phyloP scores from a whole-genome alignment of 2,797 vertebrate genomes.

The Phalloptychus januarius region DNA sequence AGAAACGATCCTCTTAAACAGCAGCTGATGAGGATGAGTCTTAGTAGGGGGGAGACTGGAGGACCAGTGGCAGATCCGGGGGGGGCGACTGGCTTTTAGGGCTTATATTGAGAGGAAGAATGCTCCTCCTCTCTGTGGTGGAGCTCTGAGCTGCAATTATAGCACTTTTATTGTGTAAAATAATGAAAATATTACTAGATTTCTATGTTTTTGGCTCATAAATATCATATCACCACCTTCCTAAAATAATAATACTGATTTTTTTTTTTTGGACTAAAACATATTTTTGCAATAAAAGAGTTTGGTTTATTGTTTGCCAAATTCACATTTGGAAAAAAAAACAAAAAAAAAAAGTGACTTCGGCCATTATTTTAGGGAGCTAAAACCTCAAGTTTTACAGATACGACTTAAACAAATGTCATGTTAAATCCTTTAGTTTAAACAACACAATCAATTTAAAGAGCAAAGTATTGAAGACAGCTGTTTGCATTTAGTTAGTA shows the following conservation, averaged over 20 bases:
- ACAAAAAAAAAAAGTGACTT: too few species aligned
- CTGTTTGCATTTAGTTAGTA: not conserved
- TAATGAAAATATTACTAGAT: not conserved
- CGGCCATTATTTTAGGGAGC: too few species aligned
- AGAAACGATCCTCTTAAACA: slow-evolving; percentile 58
- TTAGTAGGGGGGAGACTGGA: slow-evolving; percentile 78
- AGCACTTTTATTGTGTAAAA: slow-evolving; percentile 55
- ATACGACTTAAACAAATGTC: not conserved
- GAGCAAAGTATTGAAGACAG: not conserved
- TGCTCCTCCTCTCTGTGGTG: slow-evolving; percentile 87
- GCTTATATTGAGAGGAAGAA: slow-evolving; percentile 89
- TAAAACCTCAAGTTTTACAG: not conserved
- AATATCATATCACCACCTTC: not conserved
- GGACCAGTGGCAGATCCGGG: slow-evolving; percentile 85
- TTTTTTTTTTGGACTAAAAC: too few species aligned
- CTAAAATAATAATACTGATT: too few species aligned
- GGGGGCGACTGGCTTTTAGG: slow-evolving; percentile 76
- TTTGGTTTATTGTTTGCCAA: too few species aligned
- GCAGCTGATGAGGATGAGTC: slow-evolving; percentile 69
- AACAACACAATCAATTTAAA: not conserved
- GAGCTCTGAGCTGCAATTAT: slow-evolving; percentile 70
- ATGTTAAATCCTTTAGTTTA: not conserved
- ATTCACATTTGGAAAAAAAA: too few species aligned
- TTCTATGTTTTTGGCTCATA: not conserved
- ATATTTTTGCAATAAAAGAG: too few species aligned